Evolutionary conservation across 2,113 vertebrate genomes (phyloP), one percentile per base, ranked within the genome.

Genomic region (Oreamnos americanus): DNA sequence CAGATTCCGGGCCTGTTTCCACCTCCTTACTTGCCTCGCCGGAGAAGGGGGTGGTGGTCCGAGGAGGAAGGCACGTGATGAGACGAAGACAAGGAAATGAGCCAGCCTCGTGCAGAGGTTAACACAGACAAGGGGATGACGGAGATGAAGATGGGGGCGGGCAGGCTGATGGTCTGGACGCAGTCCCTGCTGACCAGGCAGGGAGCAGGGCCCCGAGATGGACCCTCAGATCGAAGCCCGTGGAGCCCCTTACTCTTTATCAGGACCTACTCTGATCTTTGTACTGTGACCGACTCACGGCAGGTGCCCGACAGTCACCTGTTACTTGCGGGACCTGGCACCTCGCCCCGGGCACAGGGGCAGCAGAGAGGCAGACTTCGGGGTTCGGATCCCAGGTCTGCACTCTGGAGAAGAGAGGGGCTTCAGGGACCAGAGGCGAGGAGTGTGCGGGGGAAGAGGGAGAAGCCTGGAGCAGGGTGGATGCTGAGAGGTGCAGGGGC

Each of bases 131-230:
- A 21, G 3, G 11, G 4, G 82, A 36, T 2, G 7, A 19, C 0
- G 10, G 25, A 0, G 57, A 6, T 3, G 13, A 11, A 1, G 14
- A 25, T 0, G 9, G 0, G 0, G 5, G 21, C 28, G 4, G 36
- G n/a, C 26, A 53, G 4, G 6, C 36, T 2, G 57, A 25, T 1
- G 36, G 76, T 39, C 33, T n/a, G 28, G 7, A 15, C 25, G 12
- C 5, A 0, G 16, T 5, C n/a, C 58, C 45, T 2, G 16, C 45
- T 23, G 30, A 64, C n/a, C 11, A 33, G 16, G 28, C 0, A 6
- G 17, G 57, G 16, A 1, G 28, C 6, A 28, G 0, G 1, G 39
- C 43, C 12, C 16, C 2, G 19, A 13, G 53, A 33, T 10, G 36
- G 74, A 28, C 39, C 36, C 4, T 3, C 71, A 33, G 1, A 13